Conservation (phyloP, 2,888 invertebrate genomes). For the Dryococelus australis region DNA sequence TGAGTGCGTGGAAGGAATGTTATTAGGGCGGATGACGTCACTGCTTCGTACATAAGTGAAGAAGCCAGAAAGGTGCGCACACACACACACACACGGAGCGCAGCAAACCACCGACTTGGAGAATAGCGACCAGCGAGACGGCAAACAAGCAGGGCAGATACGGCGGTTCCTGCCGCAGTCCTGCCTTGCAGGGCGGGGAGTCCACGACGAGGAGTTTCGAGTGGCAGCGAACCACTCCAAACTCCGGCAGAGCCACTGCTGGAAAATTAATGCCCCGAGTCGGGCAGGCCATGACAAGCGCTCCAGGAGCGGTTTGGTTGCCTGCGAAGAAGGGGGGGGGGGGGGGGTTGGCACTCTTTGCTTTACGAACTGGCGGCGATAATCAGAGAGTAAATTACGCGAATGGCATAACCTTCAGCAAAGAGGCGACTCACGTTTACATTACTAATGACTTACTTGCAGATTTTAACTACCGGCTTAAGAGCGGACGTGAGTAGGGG, state of each 20-base stretch:
- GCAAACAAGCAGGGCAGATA: not conserved
- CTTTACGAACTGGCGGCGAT: not conserved
- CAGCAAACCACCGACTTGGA: no score
- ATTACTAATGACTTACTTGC: not conserved
- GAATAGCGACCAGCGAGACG: not conserved
- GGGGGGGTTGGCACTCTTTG: not conserved
- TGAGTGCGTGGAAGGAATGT: no score
- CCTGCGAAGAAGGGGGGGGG: no score
- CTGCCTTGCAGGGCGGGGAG: no score
- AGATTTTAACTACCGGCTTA: not conserved
- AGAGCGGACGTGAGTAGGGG: not conserved
- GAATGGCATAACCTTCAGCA: not conserved
- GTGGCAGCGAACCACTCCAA: not conserved
- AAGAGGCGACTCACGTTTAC: not conserved
- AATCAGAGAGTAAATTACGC: slow-evolving; percentile 1
- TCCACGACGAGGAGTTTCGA: no score
- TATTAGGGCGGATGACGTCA: no score
- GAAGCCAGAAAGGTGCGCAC: no score
- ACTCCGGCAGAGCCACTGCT: not conserved
- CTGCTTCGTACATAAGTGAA: no score
- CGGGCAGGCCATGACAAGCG: not conserved
- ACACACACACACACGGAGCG: no score
- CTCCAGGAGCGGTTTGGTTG: not conserved
- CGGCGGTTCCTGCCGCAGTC: not conserved
- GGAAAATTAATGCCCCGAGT: not conserved